These are phyloP conservation scores for Naja naja DNA, from an alignment of 2,113 vertebrate species.

Conservation along the genomic window DNA sequence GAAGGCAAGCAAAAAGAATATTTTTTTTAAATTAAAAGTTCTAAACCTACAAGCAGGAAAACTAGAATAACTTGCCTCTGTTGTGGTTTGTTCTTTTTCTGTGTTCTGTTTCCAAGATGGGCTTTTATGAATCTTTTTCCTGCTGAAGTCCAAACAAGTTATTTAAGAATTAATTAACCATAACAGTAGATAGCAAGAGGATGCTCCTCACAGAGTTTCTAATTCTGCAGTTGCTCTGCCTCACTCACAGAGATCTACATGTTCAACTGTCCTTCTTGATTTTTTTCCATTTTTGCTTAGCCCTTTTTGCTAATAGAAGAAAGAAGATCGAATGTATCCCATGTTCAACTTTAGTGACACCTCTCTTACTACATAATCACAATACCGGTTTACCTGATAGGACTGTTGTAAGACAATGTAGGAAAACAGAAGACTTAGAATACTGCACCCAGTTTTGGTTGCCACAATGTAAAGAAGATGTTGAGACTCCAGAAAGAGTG, in stretches of 20 bases:
- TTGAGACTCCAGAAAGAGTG: not conserved
- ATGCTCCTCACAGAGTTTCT: no score
- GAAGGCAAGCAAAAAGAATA: not conserved
- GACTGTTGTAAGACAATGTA: not conserved
- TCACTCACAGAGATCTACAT: not conserved
- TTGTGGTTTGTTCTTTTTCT: not conserved
- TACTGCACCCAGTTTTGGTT: not conserved
- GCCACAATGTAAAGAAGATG: not conserved
- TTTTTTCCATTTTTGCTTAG: not conserved
- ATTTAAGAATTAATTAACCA: not conserved
- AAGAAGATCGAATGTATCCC: not conserved
- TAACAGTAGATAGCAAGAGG: not conserved
- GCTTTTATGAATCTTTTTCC: not conserved
- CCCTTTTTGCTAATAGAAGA: not conserved
- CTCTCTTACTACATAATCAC: not conserved
- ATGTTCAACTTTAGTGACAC: not conserved
- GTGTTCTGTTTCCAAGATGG: not conserved
- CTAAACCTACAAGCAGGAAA: not conserved
- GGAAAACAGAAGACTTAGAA: not conserved
- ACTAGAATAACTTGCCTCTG: not conserved
- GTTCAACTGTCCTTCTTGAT: not conserved
- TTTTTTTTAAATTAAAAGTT: not conserved
- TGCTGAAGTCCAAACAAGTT: not conserved
- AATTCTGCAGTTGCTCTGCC: not conserved
- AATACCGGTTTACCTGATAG: not conserved